phyloP scores from a whole-genome alignment of 53 echinoderm and acorn worm species.

The Glandiceps talaboti region DNA sequence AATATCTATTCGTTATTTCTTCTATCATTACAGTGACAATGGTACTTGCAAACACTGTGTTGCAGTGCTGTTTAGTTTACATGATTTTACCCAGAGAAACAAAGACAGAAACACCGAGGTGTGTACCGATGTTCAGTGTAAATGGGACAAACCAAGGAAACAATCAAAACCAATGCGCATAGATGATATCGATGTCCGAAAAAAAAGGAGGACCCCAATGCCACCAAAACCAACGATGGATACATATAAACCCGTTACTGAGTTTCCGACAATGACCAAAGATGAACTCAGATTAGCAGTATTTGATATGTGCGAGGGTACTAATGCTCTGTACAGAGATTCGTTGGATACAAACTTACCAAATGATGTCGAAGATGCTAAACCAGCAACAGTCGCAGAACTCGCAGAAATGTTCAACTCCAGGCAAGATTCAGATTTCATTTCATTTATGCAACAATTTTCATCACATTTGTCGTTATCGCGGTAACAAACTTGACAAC shows the following conservation, averaged over 20 bases:
- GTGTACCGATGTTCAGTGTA: conserved; percentile 23
- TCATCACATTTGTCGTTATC: conserved; percentile 7
- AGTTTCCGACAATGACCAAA: not conserved
- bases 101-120: conserved; percentile 23
- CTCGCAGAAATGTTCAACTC: not conserved
- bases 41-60: conserved; percentile 26
- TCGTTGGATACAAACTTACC: not conserved
- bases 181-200: conserved; percentile 14
- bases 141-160: conserved; percentile 21
- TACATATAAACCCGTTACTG: conserved; percentile 7
- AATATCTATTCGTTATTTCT: too few relatives aligned
- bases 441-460: conserved; percentile 2
- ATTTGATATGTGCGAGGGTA: not conserved
- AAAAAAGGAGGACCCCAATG: conserved; percentile 5
- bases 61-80: conserved; percentile 17
- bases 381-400: not conserved
- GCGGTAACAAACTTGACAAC: not conserved
- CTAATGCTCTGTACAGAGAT: not conserved
- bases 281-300: not conserved
- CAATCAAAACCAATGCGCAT: conserved; percentile 14
- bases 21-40: conserved; percentile 12
- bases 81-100: conserved; percentile 5
- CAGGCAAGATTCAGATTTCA: not conserved
- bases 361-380: not conserved
- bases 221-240: conserved; percentile 7